These are phyloP conservation scores for Coelinius sp. DNA, from an alignment of 2,888 invertebrate genomes.

Conservation along the genomic window DNA sequence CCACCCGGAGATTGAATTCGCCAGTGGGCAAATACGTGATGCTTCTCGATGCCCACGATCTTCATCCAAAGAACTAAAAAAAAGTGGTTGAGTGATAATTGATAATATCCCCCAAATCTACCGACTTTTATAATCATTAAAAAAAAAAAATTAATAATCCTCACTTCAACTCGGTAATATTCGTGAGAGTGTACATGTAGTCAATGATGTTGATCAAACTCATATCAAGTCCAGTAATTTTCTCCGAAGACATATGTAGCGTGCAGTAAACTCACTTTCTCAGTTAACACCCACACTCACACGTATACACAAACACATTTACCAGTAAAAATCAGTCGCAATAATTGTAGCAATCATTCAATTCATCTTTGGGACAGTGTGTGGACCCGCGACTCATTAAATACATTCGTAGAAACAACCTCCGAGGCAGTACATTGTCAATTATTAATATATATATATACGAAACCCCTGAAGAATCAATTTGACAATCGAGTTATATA, in stretches of 20 bases:
- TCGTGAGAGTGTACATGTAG: slow-evolving; percentile 16
- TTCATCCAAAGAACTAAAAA: background rate
- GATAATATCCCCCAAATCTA: background rate
- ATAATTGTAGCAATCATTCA: slow-evolving; percentile 21
- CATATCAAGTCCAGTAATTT: background rate
- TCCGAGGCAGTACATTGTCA: background rate
- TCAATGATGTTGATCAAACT: background rate
- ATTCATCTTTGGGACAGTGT: slow-evolving; percentile 12
- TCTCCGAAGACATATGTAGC: background rate
- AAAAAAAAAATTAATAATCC: background rate
- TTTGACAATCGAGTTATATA: background rate
- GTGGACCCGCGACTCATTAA: background rate
- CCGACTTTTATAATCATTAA: background rate
- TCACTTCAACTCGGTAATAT: background rate
- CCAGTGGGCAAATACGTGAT: background rate
- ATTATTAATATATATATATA: background rate
- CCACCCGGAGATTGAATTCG: slow-evolving; percentile 13
- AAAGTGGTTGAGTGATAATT: background rate
- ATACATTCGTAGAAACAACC: background rate
- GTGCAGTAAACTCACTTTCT: slow-evolving; percentile 2
- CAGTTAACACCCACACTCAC: background rate
- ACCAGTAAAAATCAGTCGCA: background rate
- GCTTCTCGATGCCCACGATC: background rate
- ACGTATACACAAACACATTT: background rate
- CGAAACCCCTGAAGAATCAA: background rate